Evolutionary conservation across 1,140 invertebrate genomes (phyloP), one percentile per base, ranked within the genome.

Genomic region (Habropoda laboriosa): DNA sequence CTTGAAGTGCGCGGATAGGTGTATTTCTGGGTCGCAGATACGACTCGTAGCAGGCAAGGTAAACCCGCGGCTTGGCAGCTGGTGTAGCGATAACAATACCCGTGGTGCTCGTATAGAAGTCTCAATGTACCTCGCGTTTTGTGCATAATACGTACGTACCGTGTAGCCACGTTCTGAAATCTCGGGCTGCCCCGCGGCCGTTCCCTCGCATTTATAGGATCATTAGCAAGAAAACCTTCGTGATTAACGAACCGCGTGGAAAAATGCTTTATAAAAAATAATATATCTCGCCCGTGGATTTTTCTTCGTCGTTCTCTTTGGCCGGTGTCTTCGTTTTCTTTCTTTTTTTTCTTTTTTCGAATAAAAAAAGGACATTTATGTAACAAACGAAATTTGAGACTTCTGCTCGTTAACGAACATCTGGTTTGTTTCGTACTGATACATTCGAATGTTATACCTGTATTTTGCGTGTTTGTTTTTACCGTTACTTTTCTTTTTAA

Each of bases 71-170:
- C 67, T 84, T 90, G 88, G 89, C 89, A 90, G 89, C 89, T 90
- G 89, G 85, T 73, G 80, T 67, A 84, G 77, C 86, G 89, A 90
- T 90, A 90, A 90, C 90, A 91, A 91, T 90, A 89, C 87, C 86
- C 88, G 86, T 74, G 86, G 89, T 89, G 85, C 88, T 90, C 85
- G 85, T 90, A 89, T 86, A 89, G 85, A 86, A 89, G 81, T 86
- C 88, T 84, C 81, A 75, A 71, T 82, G 64, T 73, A 32, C 53
- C 55, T 68, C 79, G 74, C 74, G 80, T 83, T 86, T 83, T 82
- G 42, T 61, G 60, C 82, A 88, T 86, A 73, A 57, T 57, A 40
- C 27, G 35, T 47, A 47, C 13, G n/a, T 30, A 40, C 47, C 21
- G 42, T 16, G 76, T 83, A 74, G 78, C 83, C 80, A 80, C 75